Evolutionary conservation across 2,113 vertebrate genomes (phyloP), one percentile per base, ranked within the genome.

Genomic region (Dromaius novaehollandiae): DNA sequence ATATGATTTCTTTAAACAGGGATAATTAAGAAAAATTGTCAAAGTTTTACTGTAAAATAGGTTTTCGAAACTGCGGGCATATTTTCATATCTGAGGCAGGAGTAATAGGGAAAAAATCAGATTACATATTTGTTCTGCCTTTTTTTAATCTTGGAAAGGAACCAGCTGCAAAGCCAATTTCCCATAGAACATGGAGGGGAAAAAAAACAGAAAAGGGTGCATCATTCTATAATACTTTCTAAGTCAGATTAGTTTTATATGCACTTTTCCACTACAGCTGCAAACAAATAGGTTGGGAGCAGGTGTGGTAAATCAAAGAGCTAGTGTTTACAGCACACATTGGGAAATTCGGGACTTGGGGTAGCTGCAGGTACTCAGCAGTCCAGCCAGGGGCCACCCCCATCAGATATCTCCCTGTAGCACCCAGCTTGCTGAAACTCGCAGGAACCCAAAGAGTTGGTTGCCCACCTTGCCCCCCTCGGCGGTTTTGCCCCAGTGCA

Each of bases 91-190:
- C 80, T 84, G 53, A 93, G 53, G 42, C 19, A 93, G 75, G 4
- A 74, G 36, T 17, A 61, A 53, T 9, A 50, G 26, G 17, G n/a
- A 71, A 82, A 82, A 58, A 42, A 19, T 6, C 8, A 66, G 38
- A 13, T 85, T 50, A 26, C 36, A 2, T 36, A 40, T 76, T 93
- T 75, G 10, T n/a, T 71, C 4, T 74, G 53, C 55, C 75, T 71
- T 76, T 46, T 76, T 61, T 76, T 24, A 61, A 36, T 86, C 50
- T 88, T 88, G 89, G 53, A 85, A 94, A 84, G 11, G 19, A 86
- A 48, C 60, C 51, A 84, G 61, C 30, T 91, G 20, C 63, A 96
- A 96, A 98, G 44, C 30, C 60, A 82, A 16, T 95, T 85, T 96
- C 44, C 53, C 77, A 40, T 44, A 77, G 69, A 92, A 71, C 10